Percentiles rank a stretch among this genome's conserved stretches.
These are phyloP conservation scores for Pitta sordida DNA, from an alignment of 2,113 vertebrate genomes.

Conservation along the genomic window DNA sequence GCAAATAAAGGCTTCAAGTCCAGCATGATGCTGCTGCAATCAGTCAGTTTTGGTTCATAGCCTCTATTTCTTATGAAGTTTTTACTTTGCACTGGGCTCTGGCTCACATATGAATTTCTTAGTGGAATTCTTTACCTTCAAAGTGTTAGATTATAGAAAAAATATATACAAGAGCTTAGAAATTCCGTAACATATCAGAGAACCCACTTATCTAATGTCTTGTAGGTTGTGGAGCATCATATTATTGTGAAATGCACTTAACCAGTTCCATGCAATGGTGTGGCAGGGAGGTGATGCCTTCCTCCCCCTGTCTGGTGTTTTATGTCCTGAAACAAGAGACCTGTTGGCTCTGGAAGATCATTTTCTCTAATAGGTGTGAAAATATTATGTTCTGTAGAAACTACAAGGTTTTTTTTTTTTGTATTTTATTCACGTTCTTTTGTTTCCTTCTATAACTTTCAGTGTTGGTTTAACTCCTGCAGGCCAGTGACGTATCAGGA, in stretches of 20 bases:
- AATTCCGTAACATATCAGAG: background rate
- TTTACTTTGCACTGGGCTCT: background rate
- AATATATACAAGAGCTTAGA: background rate
- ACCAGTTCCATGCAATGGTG: background rate
- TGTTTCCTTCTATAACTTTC: slow-evolving; percentile 57
- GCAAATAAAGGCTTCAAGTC: background rate
- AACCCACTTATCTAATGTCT: background rate
- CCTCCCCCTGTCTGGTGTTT: background rate
- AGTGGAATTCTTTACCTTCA: background rate
- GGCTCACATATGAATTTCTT: background rate
- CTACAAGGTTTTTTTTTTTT: slow-evolving; percentile 55
- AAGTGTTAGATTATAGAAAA: background rate
- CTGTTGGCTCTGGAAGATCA: background rate
- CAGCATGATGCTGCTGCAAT: background rate
- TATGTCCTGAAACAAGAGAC: background rate
- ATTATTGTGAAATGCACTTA: background rate
- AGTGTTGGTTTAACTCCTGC: slow-evolving; percentile 65
- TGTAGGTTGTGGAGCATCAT: background rate
- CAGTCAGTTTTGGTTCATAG: background rate
- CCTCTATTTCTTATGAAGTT: background rate
- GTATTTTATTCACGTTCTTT: slow-evolving; percentile 1
- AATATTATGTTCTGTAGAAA: slow-evolving; percentile 1
- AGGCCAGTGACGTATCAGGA: slow-evolving; percentile 87
- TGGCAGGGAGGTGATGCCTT: background rate
- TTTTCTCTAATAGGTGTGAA: background rate